These are phyloP conservation scores for Cynopterus sphinx DNA, from an alignment of 2,797 vertebrate species.

Conservation along the genomic window DNA sequence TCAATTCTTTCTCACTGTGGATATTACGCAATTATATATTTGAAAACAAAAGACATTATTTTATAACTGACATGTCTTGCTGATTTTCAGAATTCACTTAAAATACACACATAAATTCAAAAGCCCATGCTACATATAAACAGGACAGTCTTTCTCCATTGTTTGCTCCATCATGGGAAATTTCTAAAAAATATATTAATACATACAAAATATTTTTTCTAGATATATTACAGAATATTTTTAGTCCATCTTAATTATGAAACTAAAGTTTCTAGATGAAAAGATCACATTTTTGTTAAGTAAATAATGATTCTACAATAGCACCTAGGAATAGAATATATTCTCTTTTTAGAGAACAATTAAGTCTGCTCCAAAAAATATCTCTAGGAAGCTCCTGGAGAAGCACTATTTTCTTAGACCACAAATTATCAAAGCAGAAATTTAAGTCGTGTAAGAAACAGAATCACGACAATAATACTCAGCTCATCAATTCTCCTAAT, in stretches of 20 bases:
- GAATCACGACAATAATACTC: background rate
- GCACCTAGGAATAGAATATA: background rate
- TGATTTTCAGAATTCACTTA: constrained; percentile 15
- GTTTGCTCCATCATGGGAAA: background rate
- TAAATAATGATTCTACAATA: background rate
- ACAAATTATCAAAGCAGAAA: background rate
- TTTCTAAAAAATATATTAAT: background rate
- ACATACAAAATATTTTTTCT: constrained; percentile 11
- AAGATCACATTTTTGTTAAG: background rate
- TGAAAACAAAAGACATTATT: background rate
- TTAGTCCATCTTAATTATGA: background rate
- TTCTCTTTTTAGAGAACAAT: background rate
- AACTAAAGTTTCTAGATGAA: background rate
- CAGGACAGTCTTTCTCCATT: background rate
- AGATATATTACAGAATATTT: background rate
- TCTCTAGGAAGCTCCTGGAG: background rate
- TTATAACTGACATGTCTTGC: background rate
- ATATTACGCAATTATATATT: background rate
- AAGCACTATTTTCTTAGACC: background rate
- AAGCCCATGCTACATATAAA: background rate
- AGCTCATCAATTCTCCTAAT: background rate
- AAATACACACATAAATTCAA: background rate
- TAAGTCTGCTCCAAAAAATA: background rate
- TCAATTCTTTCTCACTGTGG: background rate
- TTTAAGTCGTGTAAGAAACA: background rate